These are phyloP conservation scores for Chrysopilus asiliformis DNA, from an alignment of 2,888 invertebrate genomes.

Conservation along the genomic window DNA sequence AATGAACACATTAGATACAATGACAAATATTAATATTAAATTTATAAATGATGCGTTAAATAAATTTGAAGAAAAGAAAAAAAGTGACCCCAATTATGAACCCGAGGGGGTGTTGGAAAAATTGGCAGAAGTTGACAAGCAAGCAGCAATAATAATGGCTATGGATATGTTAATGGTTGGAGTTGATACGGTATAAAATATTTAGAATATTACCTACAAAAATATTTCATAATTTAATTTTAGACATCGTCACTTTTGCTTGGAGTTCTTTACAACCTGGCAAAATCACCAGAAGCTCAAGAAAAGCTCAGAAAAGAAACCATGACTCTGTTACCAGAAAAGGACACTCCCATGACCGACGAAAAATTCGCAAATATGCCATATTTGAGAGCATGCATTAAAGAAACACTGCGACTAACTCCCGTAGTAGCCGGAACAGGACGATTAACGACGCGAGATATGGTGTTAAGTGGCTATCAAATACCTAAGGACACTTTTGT, in stretches of 20 bases:
- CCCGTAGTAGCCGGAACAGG: slow-evolving; percentile 45
- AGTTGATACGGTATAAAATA: slow-evolving; percentile 18
- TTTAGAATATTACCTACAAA: background rate
- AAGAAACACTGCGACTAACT: slow-evolving; percentile 49
- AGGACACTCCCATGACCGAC: slow-evolving; percentile 29
- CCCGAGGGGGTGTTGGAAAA: slow-evolving; percentile 39
- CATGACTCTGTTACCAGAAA: slow-evolving; percentile 28
- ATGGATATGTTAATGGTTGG: slow-evolving; percentile 21
- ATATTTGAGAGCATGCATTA: slow-evolving; percentile 56
- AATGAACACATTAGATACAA: slow-evolving; percentile 15
- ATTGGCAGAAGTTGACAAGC: slow-evolving; percentile 30
- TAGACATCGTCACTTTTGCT: slow-evolving; percentile 37
- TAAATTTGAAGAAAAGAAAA: slow-evolving; percentile 17
- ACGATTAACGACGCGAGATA: slow-evolving; percentile 41
- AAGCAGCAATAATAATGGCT: slow-evolving; percentile 19
- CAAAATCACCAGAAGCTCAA: slow-evolving; percentile 51
- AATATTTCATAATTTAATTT: slow-evolving; percentile 12
- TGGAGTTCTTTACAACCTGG: slow-evolving; percentile 44
- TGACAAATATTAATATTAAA: slow-evolving; percentile 18
- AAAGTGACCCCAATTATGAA: slow-evolving; percentile 5
- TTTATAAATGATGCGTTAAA: slow-evolving; percentile 25
- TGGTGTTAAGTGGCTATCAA: slow-evolving; percentile 45
- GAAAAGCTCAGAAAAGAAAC: slow-evolving; percentile 47
- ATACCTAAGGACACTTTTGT: slow-evolving; percentile 54
- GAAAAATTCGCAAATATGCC: slow-evolving; percentile 36